Evolutionary conservation across 2,113 vertebrate genomes (phyloP), one percentile per base, ranked within the genome.

Genomic region (Oryctolagus cuniculus): DNA sequence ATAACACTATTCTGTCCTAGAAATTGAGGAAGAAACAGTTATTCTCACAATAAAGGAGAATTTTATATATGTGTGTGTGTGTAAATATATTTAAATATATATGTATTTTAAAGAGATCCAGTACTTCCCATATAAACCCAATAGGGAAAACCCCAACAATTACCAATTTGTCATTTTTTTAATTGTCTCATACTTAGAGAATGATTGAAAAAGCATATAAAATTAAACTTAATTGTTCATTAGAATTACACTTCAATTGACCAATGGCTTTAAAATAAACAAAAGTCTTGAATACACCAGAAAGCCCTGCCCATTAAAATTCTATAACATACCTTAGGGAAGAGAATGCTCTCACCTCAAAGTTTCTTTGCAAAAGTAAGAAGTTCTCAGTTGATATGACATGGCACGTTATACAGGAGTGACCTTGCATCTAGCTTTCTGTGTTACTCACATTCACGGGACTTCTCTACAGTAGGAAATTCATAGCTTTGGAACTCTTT

Each of bases 381-480:
- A 74, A 67, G 31, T 86, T 93, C 64, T 27, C 16, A 53, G 24
- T 69, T 15, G 22, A 8, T 84, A 49, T 74, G 31, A 79, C 88
- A 17, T 82, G 55, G 27, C 58, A 17, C 31, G 73, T 77, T 77
- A 67, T 17, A 63, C n/a, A 6, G 13, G 3, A 82, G n/a, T 87
- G 66, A 82, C 29, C 53, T 69, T 90, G 16, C 11, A 85, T 38
- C 19, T 97, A 74, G 91, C 82, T 90, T 96, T 97, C 58, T 79
- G 12, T 69, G 92, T 80, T 89, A 86, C 2, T 93, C 93, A 64
- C 66, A 95, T 58, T 69, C 64, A 74, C 79, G 95, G 81, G 80
- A 95, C 49, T 95, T 97, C 64, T 97, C 91, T 63, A 93, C 66
- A 5, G 38, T 93, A 44, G 93, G 11, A 63, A 79, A 95, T 61